A percentile compares a stretch with the other conserved stretches of the same genome.
Conservation (phyloP, 2,113 vertebrate species). For the Anolis sagrei region DNA sequence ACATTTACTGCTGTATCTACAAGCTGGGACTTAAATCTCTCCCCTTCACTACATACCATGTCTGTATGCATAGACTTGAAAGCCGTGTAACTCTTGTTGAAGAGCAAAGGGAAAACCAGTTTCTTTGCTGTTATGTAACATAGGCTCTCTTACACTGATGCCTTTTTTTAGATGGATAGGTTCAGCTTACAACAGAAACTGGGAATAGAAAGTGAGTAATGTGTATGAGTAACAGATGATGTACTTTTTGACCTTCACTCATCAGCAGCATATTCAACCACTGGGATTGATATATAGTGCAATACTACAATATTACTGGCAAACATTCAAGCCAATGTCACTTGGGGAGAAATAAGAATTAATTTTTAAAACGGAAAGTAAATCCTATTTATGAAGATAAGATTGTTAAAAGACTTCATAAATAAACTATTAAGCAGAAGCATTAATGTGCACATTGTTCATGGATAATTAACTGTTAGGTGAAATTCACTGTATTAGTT, state of each 20-base stretch:
- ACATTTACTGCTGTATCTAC: too few relatives aligned
- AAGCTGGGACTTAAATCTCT: background rate
- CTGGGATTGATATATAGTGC: background rate
- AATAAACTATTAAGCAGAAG: background rate
- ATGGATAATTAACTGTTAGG: background rate
- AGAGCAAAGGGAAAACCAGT: background rate
- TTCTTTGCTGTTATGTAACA: background rate
- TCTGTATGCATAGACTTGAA: background rate
- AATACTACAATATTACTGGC: background rate
- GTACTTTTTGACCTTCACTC: conserved; percentile 10
- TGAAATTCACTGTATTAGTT: background rate
- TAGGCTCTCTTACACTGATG: background rate
- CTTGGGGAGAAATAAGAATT: background rate
- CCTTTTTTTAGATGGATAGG: background rate
- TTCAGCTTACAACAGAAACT: conserved; percentile 2
- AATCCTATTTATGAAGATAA: background rate
- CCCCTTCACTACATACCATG: background rate
- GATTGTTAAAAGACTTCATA: background rate
- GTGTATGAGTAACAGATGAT: background rate
- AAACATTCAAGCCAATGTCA: background rate
- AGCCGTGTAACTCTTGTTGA: background rate
- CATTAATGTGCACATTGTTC: background rate
- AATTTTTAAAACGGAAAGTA: background rate
- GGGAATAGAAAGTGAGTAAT: background rate
- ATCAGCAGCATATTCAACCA: background rate